Base-by-base conservation (phyloP, 2,113 vertebrate genomes). In the Festucalex cinctus region DNA sequence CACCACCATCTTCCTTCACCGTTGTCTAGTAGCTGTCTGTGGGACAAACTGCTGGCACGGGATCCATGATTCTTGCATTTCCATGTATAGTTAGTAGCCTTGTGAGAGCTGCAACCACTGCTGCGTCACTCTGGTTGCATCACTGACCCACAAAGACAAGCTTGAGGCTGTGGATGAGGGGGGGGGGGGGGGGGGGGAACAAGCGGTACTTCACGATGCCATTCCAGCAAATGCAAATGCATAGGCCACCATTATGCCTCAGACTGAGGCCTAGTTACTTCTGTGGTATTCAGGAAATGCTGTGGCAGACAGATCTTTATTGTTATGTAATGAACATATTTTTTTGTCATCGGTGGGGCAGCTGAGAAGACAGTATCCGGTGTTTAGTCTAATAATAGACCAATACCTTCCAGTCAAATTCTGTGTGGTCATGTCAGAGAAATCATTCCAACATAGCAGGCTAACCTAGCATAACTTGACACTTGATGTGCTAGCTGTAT, bases 241-340 rank as follows among this genome's bases (percentile, higher is more conserved):
- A 71, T n/a, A 73, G 63, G 78, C 83, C 79, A 78, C 74, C 54
- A 68, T 76, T 80, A 63, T 68, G 66, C 68, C 70, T 78, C 66
- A 63, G 61, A 69, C 65, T 77, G 35, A 66, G 82, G 84, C 80
- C 76, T 76, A 57, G 75, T 64, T 75, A 54, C 73, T 65, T 77
- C 80, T 74, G 75, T 76, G 79, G 87, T 78, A 85, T 88, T 88
- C 83, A 88, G 89, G 82, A 89, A 88, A 80, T 88, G 60, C 64
- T 77, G 81, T 81, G 79, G 71, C 79, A 87, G 74, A 88, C 85
- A 86, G 73, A 87, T 82, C 75, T 86, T 78, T 77, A 88, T 89
- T 88, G 85, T 90, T 90, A 88, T 76, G 78, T 88, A 89, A 90
- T 84, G 73, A 85, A 78, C 79, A 76, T 79, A 84, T 86, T 37